Evolutionary conservation across 2,113 vertebrate species (phyloP), one percentile per base, ranked within the genome.

Genomic region (Labeo rohita): DNA sequence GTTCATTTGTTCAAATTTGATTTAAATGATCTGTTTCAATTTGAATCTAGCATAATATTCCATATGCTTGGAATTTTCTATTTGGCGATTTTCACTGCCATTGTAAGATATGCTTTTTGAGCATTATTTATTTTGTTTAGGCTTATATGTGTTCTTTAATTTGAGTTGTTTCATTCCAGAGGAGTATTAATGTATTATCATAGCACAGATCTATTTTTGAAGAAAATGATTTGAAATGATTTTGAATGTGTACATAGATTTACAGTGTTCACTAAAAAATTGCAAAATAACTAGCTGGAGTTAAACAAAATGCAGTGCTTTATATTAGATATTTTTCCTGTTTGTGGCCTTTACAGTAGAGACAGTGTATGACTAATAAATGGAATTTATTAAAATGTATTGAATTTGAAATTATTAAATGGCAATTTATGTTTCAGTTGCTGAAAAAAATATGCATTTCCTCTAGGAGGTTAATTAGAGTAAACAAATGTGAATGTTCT

Each of bases 171-270:
- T 79, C 34, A 43, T 59, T 59, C 34, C 8, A 56, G 9, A n/a
- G 52, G 6, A 4, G 34, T 77, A 56, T 54, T 10, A 54, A 56
- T 39, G 8, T 77, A 39, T 39, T 39, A 39, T 59, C 34, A 59
- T 56, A 39, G 76, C 10, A 9, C 34, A 78, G 1, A 80, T 79
- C 10, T 79, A 61, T 79, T 85, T 85, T 78, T 78, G 23, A 78
- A 78, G 56, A 86, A 76, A 65, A 49, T 68, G 0, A 16, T 2
- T 81, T 63, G 13, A 7, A 4, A 63, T 80, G 18, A 80, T 47
- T 49, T 63, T 15, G 56, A n/a, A 65, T 65, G n/a, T 65, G 8
- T 49, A 80, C 56, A 72, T 12, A 63, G 8, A 5, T 56, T 47
- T 18, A 23, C 49, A 50, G 23, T 43, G 59, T 49, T 65, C 18